These are phyloP conservation scores for Plutella xylostella DNA, from an alignment of 2,888 invertebrate genomes.

Conservation along the genomic window DNA sequence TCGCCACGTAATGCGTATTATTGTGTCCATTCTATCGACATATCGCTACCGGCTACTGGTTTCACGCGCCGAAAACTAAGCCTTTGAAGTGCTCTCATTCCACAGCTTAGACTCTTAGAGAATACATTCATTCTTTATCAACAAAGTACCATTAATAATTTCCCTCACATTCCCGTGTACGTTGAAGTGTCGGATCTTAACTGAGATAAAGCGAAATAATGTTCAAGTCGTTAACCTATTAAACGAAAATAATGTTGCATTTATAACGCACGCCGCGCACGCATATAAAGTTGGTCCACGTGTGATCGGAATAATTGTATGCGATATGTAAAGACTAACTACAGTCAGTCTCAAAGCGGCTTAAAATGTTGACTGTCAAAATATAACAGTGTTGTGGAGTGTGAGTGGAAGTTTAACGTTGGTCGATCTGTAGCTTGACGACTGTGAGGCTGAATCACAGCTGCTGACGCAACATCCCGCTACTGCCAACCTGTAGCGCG, in stretches of 20 bases:
- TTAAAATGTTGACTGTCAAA: too few species aligned
- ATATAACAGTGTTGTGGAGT: too few species aligned
- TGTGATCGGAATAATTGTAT: slow-evolving; percentile 61
- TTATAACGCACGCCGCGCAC: slow-evolving; percentile 47
- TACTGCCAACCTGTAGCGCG: too few species aligned
- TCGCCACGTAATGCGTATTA: background rate
- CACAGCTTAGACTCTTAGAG: too few species aligned
- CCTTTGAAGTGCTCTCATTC: too few species aligned
- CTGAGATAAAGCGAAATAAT: slow-evolving; percentile 29
- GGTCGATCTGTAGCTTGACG: background rate
- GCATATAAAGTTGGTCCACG: slow-evolving; percentile 52
- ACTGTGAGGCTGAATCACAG: slow-evolving; percentile 44
- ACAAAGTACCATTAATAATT: background rate
- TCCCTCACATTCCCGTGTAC: slow-evolving; percentile 7
- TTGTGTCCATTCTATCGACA: background rate
- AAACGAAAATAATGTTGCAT: slow-evolving; percentile 38
- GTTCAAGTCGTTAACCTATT: slow-evolving; percentile 57
- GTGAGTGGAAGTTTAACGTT: too few species aligned
- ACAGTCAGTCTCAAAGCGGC: too few species aligned
- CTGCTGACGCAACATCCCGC: slow-evolving; percentile 37
- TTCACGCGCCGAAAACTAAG: slow-evolving; percentile 42
- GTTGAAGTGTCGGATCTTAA: slow-evolving; percentile 6
- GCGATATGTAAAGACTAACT: too few species aligned
- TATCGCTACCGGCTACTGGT: slow-evolving; percentile 34
- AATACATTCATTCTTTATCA: background rate